These are phyloP conservation scores for Cristatella mucedo DNA, from an alignment of 2,888 invertebrate genomes.

Conservation along the genomic window DNA sequence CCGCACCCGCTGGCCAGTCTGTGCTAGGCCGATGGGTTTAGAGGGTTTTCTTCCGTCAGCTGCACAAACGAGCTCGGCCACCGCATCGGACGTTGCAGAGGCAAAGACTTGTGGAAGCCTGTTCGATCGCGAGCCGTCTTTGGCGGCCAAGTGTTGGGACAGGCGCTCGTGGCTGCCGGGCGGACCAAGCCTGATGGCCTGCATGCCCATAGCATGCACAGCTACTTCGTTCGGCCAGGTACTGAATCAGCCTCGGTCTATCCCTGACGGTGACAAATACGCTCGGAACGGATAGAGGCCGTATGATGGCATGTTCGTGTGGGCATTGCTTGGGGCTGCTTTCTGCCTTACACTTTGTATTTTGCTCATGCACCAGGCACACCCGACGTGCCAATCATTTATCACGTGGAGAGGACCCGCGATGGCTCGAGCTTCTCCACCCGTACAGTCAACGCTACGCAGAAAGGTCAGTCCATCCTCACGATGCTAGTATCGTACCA, in stretches of 20 bases:
- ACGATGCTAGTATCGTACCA: constrained; percentile 32
- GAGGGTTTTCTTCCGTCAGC: background rate
- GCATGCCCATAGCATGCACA: constrained; percentile 37
- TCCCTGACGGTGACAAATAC: too few species aligned
- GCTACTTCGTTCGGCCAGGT: constrained; percentile 38
- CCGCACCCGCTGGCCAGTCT: too few species aligned
- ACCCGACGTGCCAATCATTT: constrained; percentile 30
- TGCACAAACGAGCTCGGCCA: too few species aligned
- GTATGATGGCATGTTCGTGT: too few species aligned
- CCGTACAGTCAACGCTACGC: constrained; percentile 37
- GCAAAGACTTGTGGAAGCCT: constrained; percentile 22
- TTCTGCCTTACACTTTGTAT: too few species aligned
- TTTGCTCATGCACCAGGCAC: too few species aligned
- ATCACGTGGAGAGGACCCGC: constrained; percentile 36
- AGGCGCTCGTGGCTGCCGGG: constrained; percentile 36
- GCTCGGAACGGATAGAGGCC: too few species aligned
- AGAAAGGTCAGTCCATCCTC: constrained; percentile 35
- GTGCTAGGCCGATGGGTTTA: too few species aligned
- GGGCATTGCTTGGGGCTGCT: too few species aligned
- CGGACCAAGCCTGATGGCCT: constrained; percentile 32
- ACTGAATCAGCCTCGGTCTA: too few species aligned
- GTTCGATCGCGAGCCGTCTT: constrained; percentile 24
- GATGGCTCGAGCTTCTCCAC: constrained; percentile 37
- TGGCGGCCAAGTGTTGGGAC: constrained; percentile 39
- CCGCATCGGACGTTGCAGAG: too few species aligned